phyloP scores from a whole-genome alignment of 2,797 vertebrate species.

The Crotalus adamanteus region DNA sequence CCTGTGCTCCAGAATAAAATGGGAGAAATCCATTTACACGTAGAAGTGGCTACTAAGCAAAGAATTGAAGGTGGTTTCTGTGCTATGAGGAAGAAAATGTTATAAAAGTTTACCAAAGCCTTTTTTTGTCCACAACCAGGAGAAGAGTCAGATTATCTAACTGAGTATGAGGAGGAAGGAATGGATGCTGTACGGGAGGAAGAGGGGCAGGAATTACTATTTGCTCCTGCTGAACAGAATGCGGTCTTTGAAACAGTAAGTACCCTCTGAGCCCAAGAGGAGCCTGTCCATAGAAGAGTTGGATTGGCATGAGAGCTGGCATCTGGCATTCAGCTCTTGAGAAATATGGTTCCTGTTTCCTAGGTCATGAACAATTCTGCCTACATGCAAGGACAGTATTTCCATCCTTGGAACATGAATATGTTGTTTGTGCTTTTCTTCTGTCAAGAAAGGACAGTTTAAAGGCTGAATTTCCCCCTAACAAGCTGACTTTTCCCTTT shows the following conservation, averaged over 20 bases:
- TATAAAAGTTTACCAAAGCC: fast-evolving
- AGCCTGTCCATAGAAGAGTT: not conserved
- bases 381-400: not conserved
- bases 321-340: not conserved
- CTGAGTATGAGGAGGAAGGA: conserved; percentile 88
- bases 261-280: fast-evolving
- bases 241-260: conserved; percentile 78
- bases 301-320: not conserved
- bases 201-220: conserved; percentile 61
- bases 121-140: conserved; percentile 36
- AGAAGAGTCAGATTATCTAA: conserved; percentile 90
- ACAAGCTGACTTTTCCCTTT: not conserved
- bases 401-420: not conserved
- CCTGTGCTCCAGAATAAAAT: not conserved
- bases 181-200: conserved; percentile 81
- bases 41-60: not conserved
- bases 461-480: not conserved
- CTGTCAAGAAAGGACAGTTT: not conserved
- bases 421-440: not conserved
- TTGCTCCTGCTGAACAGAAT: conserved; percentile 71
- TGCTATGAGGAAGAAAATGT: fast-evolving
- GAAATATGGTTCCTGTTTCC: not conserved
- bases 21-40: not conserved
- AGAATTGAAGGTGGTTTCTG: fast-evolving
- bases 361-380: not conserved